Evolutionary conservation across 2,888 invertebrate species (phyloP).

Genomic region (Euspilapteryx auroguttella): DNA sequence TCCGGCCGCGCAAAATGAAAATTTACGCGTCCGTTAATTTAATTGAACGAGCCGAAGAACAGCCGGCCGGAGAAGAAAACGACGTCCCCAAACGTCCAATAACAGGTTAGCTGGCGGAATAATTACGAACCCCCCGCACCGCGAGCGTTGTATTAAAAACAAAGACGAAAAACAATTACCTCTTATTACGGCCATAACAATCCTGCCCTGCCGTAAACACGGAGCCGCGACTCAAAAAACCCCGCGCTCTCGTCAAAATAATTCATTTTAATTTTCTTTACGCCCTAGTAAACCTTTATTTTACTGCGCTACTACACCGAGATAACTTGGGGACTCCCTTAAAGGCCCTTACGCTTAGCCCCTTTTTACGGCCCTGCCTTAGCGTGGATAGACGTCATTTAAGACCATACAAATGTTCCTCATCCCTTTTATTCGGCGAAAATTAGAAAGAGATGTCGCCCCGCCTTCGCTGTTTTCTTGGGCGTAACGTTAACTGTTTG

Average conservation of each 20-base stretch:
- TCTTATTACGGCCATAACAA: slow-evolving; percentile 33
- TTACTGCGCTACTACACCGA: slow-evolving; percentile 43
- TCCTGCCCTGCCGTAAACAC: slow-evolving; percentile 20
- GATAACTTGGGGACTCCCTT: slow-evolving; percentile 54
- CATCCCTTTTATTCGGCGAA: neutral
- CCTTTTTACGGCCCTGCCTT: slow-evolving; percentile 18
- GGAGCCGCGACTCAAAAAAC: slow-evolving; percentile 23
- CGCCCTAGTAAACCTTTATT: slow-evolving; percentile 59
- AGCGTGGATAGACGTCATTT: slow-evolving; percentile 1
- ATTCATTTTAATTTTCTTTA: slow-evolving; percentile 63
- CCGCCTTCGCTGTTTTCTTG: no score
- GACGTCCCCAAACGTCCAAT: slow-evolving; percentile 9
- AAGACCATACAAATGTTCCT: slow-evolving; percentile 1
- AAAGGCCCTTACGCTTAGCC: slow-evolving; percentile 34
- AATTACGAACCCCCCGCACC: slow-evolving; percentile 12
- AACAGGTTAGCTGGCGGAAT: slow-evolving; percentile 15
- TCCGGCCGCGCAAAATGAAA: neutral
- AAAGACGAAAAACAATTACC: slow-evolving; percentile 32
- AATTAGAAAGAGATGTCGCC: neutral
- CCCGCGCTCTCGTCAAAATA: slow-evolving; percentile 56
- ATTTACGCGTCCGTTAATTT: slow-evolving; percentile 3
- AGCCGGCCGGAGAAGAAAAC: no score
- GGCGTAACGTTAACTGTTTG: neutral
- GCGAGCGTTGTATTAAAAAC: slow-evolving; percentile 7
- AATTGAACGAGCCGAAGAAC: slow-evolving; percentile 2